Evolutionary conservation across 2,888 invertebrate species (phyloP), one percentile per base, ranked within the genome.

Genomic region (Candidula unifasciata): DNA sequence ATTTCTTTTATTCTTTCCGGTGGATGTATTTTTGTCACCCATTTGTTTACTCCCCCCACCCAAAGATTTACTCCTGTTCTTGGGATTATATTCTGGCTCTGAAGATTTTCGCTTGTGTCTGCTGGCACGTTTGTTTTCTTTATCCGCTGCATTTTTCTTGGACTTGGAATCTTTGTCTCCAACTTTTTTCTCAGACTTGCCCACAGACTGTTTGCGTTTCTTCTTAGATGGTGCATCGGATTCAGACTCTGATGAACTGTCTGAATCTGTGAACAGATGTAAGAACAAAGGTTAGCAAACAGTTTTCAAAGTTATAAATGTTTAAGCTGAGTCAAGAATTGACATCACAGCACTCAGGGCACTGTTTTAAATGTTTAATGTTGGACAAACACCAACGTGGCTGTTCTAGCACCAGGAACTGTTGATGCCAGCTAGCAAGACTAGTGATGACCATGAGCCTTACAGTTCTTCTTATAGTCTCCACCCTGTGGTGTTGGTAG

Each of bases 191-290:
- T 84, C 86, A 35, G 71, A 76, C 76, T 44, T 78, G 77, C 44
- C 44, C 82, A 60, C 78, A 66, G 60, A 83, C 30, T 35, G 64
- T 52, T 71, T 73, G n/a, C 30, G 80, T 52, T 79, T 82, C 73
- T 69, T 85, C 69, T 74, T 84, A 54, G 35, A 37, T 18, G 33
- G 18, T 3, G 52, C 24, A 30, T 68, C 68, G n/a, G 71, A 86
- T 68, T 87, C 88, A 27, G 82, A 80, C 24, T 84, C 85, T 18
- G 87, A 86, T 0, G 87, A 87, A 78, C 85, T 88, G 30, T 86
- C 85, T 2, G 87, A 89, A 80, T 89, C 90, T 83, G 89, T 64
- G 78, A 64, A 78, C 16, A 73, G 3, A 52, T 18, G n/a, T 60
- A 33, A 21, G 21, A 16, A 60, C 10, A 60, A n/a, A n/a, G n/a